Base-by-base conservation (phyloP, 2,113 vertebrate genomes). In the Sylvicapra grimmia region DNA sequence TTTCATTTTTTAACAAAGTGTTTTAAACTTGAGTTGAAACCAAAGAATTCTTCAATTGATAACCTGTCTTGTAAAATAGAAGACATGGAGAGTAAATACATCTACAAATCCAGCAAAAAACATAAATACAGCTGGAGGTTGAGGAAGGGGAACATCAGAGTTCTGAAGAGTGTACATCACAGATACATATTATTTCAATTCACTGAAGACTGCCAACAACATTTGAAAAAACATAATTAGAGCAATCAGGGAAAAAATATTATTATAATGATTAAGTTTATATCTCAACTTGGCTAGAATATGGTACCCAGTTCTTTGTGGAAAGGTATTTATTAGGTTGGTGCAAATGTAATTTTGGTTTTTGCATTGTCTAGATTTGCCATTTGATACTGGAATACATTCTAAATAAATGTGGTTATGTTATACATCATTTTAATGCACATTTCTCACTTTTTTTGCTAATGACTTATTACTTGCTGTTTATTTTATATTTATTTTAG, bases 1-100 rank as follows among this genome's bases (percentile, higher is more conserved):
- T 84, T 94, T 92, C 87, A 83, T 36, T 94, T 84, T 65, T 89
- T 97, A 90, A 82, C 7, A 58, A 93, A 93, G 25, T 68, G 14
- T 93, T 56, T 82, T 93, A 75, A 86, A 89, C 31, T 65, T 84
- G 23, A 18, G n/a, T 13, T 84, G 14, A 94, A 97, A 86, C 15
- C 40, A 63, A 90, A 82, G 65, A 96, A 94, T 25, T 90, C 40
- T 86, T 72, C 68, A 92, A 63, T 6, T 92, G 53, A 95, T 29
- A 19, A 87, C 44, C n/a, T 89, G 40, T 68, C 94, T n/a, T 75
- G 2, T 82, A 75, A 97, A 96, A 86, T 36, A 65, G 31, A 65
- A 25, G 51, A 84, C 33, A 77, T 8, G 33, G 44, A 36, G 88
- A 91, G 25, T 8, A 88, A 86, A 44, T 47, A 9, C 12, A 91